Conservation (phyloP, 2,113 vertebrate species). For the Lamprotornis superbus region DNA sequence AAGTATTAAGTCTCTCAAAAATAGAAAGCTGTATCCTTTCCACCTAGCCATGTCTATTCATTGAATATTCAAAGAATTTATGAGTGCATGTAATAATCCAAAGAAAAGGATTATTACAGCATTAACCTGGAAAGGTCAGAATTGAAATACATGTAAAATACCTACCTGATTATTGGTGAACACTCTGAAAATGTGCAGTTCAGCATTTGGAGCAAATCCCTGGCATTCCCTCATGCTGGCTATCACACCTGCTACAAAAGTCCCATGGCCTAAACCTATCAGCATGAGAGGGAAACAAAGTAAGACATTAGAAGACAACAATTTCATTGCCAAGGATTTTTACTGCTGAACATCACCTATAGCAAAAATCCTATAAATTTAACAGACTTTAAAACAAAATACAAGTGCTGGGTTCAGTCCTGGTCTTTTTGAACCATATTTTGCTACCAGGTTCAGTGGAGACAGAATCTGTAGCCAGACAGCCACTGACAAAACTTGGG, state of each 20-base stretch:
- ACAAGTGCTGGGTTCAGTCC: not conserved
- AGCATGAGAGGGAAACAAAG: not conserved
- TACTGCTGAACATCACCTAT: rapidly evolving
- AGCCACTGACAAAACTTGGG: not conserved
- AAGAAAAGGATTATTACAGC: not conserved
- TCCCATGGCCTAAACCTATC: slow-evolving; percentile 93
- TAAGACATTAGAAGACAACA: not conserved
- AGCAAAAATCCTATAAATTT: not conserved
- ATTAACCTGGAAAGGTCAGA: not conserved
- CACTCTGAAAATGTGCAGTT: slow-evolving; percentile 97
- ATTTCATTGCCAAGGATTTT: not conserved
- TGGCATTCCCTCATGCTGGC: slow-evolving; percentile 99
- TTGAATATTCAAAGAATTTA: not conserved
- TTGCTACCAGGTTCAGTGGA: not conserved
- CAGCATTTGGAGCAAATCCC: slow-evolving; percentile 95
- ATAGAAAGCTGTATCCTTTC: not conserved
- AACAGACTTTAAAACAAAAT: not conserved
- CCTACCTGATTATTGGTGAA: slow-evolving; percentile 98
- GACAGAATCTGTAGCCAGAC: not conserved
- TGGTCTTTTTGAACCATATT: not conserved
- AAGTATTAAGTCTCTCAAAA: not conserved
- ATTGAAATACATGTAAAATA: not conserved
- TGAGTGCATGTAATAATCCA: not conserved
- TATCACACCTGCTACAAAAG: slow-evolving; percentile 98
- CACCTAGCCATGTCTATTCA: not conserved